Conservation (phyloP, 2,888 invertebrate genomes). For the Nemoura dubitans region DNA sequence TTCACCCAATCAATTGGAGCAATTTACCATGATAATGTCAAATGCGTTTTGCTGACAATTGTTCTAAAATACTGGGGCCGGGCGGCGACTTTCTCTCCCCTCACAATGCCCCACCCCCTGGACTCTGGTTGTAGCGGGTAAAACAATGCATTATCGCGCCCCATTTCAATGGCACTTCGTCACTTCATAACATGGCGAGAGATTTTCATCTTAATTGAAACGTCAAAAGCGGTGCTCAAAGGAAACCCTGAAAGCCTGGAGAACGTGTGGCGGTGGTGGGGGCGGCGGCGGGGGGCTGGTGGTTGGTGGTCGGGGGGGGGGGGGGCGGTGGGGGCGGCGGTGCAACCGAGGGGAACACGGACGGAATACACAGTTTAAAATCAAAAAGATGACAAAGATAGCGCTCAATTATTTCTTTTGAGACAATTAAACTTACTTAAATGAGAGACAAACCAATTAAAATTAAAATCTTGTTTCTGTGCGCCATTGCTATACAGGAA, state of each 20-base stretch:
- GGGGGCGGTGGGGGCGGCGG: neutral
- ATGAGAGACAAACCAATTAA: conserved; percentile 34
- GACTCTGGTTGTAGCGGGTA: neutral
- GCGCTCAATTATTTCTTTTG: conserved; percentile 29
- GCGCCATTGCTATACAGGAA: neutral
- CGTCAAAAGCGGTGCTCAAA: conserved; percentile 45
- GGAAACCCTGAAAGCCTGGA: conserved; percentile 38
- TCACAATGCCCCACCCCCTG: neutral
- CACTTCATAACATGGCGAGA: conserved; percentile 37
- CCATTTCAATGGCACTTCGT: conserved; percentile 43
- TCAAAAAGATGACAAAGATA: conserved; percentile 40
- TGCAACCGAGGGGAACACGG: neutral
- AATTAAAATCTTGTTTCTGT: conserved; percentile 7
- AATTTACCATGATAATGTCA: neutral
- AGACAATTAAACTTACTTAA: conserved; percentile 38
- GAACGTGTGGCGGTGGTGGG: conserved; percentile 15
- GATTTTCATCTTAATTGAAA: conserved; percentile 47
- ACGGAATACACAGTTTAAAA: conserved; percentile 32
- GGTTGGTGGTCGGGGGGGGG: neutral
- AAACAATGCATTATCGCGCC: conserved; percentile 36
- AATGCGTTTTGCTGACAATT: conserved; percentile 20
- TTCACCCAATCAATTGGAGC: conserved; percentile 16
- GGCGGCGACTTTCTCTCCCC: neutral
- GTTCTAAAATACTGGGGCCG: neutral
- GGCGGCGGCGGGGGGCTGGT: neutral